These are phyloP conservation scores for Branchinecta sandiegonensis DNA, from an alignment of 2,888 invertebrate species.

Conservation along the genomic window DNA sequence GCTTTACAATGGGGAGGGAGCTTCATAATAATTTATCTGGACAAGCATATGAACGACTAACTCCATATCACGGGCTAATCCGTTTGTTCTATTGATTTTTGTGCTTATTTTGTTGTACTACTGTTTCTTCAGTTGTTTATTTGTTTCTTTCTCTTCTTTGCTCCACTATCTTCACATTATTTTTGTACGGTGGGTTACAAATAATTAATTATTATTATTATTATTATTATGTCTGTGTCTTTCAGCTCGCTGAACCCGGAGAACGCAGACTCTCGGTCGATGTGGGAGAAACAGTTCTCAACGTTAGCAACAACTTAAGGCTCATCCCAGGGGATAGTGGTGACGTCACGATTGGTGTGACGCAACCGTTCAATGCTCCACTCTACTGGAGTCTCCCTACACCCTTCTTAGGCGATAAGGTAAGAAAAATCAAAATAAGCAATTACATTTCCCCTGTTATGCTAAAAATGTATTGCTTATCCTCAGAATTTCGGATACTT, in stretches of 20 bases:
- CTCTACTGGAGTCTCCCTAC: slow-evolving; percentile 69
- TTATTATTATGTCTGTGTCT: slow-evolving; percentile 24
- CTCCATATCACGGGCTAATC: too few relatives aligned
- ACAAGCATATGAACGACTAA: too few relatives aligned
- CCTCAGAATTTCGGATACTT: slow-evolving; percentile 8
- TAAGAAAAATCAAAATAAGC: slow-evolving; percentile 28
- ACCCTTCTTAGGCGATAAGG: slow-evolving; percentile 67
- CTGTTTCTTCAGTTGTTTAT: too few relatives aligned
- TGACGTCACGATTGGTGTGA: slow-evolving; percentile 41
- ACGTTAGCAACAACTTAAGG: slow-evolving; percentile 44
- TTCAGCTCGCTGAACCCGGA: slow-evolving; percentile 34
- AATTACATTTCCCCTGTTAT: background rate
- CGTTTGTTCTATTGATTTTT: too few relatives aligned
- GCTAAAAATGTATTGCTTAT: background rate
- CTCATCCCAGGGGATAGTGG: slow-evolving; percentile 46
- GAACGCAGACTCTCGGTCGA: slow-evolving; percentile 30
- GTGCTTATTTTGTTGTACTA: too few relatives aligned
- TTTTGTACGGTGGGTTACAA: too few relatives aligned
- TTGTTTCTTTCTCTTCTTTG: too few relatives aligned
- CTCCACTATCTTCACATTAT: too few relatives aligned
- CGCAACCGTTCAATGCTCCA: slow-evolving; percentile 46
- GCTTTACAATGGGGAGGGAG: background rate
- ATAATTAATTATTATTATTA: too few relatives aligned
- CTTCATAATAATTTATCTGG: too few relatives aligned
- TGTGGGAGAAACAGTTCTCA: slow-evolving; percentile 38